A percentile compares a stretch with the other conserved stretches of the same genome.
Evolutionary conservation across 23 tunicate genomes (phyloP).

Genomic region (Clavelina lepadiformis): DNA sequence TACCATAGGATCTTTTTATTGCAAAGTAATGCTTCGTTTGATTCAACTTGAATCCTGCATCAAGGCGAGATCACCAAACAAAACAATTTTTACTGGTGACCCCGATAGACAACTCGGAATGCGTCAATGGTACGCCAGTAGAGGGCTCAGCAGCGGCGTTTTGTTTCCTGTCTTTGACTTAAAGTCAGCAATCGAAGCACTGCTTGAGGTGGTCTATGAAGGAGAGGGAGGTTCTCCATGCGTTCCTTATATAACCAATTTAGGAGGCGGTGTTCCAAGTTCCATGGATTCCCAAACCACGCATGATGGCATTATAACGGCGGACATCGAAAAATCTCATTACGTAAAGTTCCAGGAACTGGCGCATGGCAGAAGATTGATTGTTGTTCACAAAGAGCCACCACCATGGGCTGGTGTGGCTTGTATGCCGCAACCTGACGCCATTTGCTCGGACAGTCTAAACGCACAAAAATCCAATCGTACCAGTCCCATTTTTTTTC

Average conservation of each 20-base stretch:
- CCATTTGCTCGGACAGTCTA: too few relatives aligned
- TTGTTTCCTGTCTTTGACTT: slow-evolving; percentile 32
- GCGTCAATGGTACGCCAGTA: slow-evolving; percentile 46
- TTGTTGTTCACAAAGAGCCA: slow-evolving; percentile 1
- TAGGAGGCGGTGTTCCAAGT: not conserved
- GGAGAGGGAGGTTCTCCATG: slow-evolving; percentile 70
- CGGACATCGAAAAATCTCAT: slow-evolving; percentile 12
- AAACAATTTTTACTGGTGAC: slow-evolving; percentile 47
- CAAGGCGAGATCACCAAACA: slow-evolving; percentile 3
- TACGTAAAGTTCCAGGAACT: slow-evolving; percentile 55
- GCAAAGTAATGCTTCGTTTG: slow-evolving; percentile 29
- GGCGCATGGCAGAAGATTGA: slow-evolving; percentile 30
- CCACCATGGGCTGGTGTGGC: slow-evolving; percentile 17
- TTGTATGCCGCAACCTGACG: slow-evolving; percentile 13
- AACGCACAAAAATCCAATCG: too few relatives aligned
- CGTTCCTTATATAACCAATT: slow-evolving; percentile 19
- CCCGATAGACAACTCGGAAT: slow-evolving; percentile 22
- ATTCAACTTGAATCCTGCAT: slow-evolving; percentile 47
- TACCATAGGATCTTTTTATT: slow-evolving; percentile 57
- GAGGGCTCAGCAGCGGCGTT: slow-evolving; percentile 9
- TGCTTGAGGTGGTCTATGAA: slow-evolving; percentile 50
- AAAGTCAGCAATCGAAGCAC: slow-evolving; percentile 50
- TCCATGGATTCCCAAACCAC: not conserved
- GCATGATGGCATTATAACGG: not conserved
- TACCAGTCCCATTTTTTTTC: too few relatives aligned